phyloP scores from a whole-genome alignment of 2,888 invertebrate species.

The Drosophila kokeensis region DNA sequence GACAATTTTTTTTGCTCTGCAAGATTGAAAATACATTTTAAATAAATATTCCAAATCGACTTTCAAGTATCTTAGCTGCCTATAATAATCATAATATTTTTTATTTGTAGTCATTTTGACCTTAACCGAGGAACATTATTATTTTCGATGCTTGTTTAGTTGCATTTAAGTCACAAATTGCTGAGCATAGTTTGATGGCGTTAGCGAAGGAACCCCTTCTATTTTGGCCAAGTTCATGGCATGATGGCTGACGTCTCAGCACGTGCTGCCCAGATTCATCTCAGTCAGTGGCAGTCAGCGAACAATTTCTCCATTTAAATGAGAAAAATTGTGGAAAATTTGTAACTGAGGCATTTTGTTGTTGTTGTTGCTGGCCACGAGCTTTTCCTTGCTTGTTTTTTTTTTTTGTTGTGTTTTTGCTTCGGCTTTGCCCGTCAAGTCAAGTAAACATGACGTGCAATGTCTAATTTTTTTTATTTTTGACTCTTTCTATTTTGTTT shows the following conservation, averaged over 20 bases:
- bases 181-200: slow-evolving; percentile 41
- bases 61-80: too few relatives aligned
- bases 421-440: slow-evolving; percentile 66
- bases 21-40: too few relatives aligned
- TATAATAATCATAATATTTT: not conserved
- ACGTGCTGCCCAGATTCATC: slow-evolving; percentile 77
- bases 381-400: slow-evolving; percentile 18
- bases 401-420: slow-evolving; percentile 11
- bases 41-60: too few relatives aligned
- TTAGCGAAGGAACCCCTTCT: not conserved
- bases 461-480: slow-evolving; percentile 65
- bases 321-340: slow-evolving; percentile 74
- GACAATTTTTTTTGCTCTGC: too few relatives aligned
- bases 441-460: slow-evolving; percentile 77
- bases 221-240: slow-evolving; percentile 49
- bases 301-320: slow-evolving; percentile 77
- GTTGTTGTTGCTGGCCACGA: slow-evolving; percentile 60
- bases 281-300: slow-evolving; percentile 69
- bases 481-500: slow-evolving; percentile 7
- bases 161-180: slow-evolving; percentile 56
- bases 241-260: slow-evolving; percentile 49
- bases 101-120: slow-evolving; percentile 12
- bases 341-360: slow-evolving; percentile 73
- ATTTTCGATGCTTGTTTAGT: slow-evolving; percentile 29
- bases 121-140: slow-evolving; percentile 25